Evolutionary conservation across 2,113 vertebrate species (phyloP).

Genomic region (Ptychochromis oligacanthus): DNA sequence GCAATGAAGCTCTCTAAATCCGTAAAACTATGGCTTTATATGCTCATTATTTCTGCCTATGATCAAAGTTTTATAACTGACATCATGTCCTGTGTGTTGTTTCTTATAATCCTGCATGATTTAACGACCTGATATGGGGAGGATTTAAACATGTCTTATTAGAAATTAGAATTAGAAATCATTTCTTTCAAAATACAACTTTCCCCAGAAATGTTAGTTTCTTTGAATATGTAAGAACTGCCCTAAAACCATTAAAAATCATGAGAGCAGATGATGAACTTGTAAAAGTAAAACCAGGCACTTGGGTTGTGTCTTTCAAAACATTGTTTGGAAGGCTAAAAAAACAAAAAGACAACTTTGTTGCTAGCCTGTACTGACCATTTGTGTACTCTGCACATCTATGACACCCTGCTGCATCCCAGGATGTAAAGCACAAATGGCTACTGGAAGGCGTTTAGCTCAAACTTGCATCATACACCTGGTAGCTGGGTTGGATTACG

Average conservation of each 20-base stretch:
- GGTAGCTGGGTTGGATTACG: too few relatives aligned
- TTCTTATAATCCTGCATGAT: background rate
- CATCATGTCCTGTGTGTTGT: background rate
- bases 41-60: background rate
- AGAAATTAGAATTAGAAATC: background rate
- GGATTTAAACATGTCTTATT: background rate
- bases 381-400: too few relatives aligned
- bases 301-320: background rate
- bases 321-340: background rate
- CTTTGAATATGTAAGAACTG: too few relatives aligned
- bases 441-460: too few relatives aligned
- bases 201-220: too few relatives aligned
- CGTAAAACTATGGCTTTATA: background rate
- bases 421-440: too few relatives aligned
- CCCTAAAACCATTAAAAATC: background rate
- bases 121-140: background rate
- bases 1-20: background rate
- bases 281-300: background rate
- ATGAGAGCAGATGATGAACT: background rate
- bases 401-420: too few relatives aligned
- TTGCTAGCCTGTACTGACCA: too few relatives aligned
- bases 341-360: too few relatives aligned
- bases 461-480: too few relatives aligned
- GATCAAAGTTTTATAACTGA: background rate
- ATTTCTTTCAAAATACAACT: background rate